A percentile compares a stretch with the other conserved stretches of the same genome.
phyloP scores from a whole-genome alignment of 1,140 invertebrate species.

The Achatina immaculata region DNA sequence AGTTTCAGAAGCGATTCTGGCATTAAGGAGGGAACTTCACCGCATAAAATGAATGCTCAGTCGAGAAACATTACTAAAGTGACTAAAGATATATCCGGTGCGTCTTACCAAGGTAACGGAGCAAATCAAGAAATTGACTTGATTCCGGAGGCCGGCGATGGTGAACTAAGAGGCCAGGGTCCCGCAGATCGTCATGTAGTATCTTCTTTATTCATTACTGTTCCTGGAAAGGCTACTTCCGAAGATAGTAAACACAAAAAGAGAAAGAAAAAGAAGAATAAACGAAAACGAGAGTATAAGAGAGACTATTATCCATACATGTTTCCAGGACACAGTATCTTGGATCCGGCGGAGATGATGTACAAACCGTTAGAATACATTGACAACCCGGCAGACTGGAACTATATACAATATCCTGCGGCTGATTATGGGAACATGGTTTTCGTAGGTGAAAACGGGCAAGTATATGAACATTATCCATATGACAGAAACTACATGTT shows the following conservation, averaged over 20 bases:
- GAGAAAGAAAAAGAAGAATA: background rate
- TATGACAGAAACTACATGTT: conserved; percentile 1
- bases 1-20: background rate
- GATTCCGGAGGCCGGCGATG: background rate
- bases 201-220: conserved; percentile 19
- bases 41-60: background rate
- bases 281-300: background rate
- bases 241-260: background rate
- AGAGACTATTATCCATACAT: background rate
- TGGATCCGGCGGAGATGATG: background rate
- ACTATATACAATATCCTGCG: background rate
- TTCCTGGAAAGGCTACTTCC: background rate
- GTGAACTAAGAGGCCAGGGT: conserved; percentile 15
- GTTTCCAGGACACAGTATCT: background rate
- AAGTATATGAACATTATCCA: background rate
- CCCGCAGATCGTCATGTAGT: conserved; percentile 21
- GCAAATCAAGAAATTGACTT: background rate
- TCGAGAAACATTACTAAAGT: background rate
- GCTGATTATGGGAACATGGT: background rate
- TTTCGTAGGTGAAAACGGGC: conserved; percentile 11
- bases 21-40: background rate
- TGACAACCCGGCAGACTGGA: background rate
- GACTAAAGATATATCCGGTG: background rate
- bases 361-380: background rate
- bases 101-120: background rate